A percentile compares a stretch with the other conserved stretches of the same genome.
Conservation (phyloP, 2,113 vertebrate genomes). For the Colistium nudipinnis region DNA sequence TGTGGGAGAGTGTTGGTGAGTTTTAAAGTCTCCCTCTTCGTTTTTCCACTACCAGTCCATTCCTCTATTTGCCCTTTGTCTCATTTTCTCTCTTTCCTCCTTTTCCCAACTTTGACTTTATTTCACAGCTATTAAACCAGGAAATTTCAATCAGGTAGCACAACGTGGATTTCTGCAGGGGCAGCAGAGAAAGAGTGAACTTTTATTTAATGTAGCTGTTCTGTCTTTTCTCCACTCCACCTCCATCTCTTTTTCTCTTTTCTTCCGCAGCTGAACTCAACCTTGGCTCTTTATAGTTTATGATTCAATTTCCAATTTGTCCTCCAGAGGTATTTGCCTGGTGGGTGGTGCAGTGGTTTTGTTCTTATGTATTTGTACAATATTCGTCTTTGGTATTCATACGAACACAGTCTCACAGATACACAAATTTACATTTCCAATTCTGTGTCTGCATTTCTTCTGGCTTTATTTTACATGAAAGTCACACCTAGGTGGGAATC, state of each 20-base stretch:
- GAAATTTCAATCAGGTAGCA: slow-evolving; percentile 81
- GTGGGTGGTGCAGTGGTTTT: slow-evolving; percentile 63
- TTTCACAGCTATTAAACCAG: slow-evolving; percentile 81
- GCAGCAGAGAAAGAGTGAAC: slow-evolving; percentile 65
- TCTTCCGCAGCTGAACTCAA: slow-evolving; percentile 72
- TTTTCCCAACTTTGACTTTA: slow-evolving; percentile 73
- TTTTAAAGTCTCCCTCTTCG: not conserved
- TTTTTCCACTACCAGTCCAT: slow-evolving; percentile 6
- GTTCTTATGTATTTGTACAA: slow-evolving; percentile 71
- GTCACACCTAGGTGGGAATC: slow-evolving; percentile 43
- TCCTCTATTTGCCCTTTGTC: slow-evolving; percentile 38
- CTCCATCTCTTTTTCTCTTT: slow-evolving; percentile 67
- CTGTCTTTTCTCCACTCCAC: slow-evolving; percentile 67
- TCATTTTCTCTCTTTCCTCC: slow-evolving; percentile 51
- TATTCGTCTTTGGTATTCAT: slow-evolving; percentile 68
- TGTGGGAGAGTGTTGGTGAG: too few species aligned
- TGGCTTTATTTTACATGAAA: slow-evolving; percentile 61
- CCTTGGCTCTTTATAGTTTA: slow-evolving; percentile 77
- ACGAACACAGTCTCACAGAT: slow-evolving; percentile 42
- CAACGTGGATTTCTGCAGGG: slow-evolving; percentile 75
- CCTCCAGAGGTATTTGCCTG: slow-evolving; percentile 76
- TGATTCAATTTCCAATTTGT: slow-evolving; percentile 80
- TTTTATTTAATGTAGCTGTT: slow-evolving; percentile 74
- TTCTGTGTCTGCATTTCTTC: slow-evolving; percentile 46
- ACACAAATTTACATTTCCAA: slow-evolving; percentile 62